phyloP scores from a whole-genome alignment of 2,113 vertebrate genomes.

The Colinus virginianus region DNA sequence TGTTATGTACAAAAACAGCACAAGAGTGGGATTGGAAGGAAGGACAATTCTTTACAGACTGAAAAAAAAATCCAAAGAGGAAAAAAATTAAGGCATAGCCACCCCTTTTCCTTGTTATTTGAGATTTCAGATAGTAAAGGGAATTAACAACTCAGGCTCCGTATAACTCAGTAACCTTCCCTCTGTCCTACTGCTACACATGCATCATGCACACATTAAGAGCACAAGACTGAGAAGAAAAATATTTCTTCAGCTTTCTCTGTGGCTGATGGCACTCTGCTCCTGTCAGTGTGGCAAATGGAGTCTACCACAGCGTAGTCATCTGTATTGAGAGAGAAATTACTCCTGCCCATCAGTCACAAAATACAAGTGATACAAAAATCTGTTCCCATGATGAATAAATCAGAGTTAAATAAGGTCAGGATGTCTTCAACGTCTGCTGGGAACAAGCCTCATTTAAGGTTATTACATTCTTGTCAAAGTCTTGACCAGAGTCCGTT shows the following conservation, averaged over 20 bases:
- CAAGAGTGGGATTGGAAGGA: background rate
- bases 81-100: background rate
- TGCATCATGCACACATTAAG: background rate
- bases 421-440: conserved; percentile 43
- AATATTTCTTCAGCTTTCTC: conserved; percentile 48
- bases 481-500: conserved; percentile 41
- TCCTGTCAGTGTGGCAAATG: conserved; percentile 64
- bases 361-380: conserved; percentile 51
- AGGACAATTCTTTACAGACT: background rate
- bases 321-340: conserved; percentile 58
- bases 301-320: conserved; percentile 36
- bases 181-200: background rate
- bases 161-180: background rate
- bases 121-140: background rate
- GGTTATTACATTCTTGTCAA: conserved; percentile 44
- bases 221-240: conserved; percentile 28
- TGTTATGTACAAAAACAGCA: background rate
- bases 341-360: conserved; percentile 56
- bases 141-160: background rate
- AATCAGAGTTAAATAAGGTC: conserved; percentile 65
- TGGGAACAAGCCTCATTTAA: conserved; percentile 55
- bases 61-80: background rate
- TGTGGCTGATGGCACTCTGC: conserved; percentile 39
- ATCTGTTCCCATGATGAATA: conserved; percentile 57
- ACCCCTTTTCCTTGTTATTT: background rate